Evolutionary conservation across 2,888 invertebrate genomes (phyloP), one percentile per base, ranked within the genome.

Genomic region (Mythimna loreyi): DNA sequence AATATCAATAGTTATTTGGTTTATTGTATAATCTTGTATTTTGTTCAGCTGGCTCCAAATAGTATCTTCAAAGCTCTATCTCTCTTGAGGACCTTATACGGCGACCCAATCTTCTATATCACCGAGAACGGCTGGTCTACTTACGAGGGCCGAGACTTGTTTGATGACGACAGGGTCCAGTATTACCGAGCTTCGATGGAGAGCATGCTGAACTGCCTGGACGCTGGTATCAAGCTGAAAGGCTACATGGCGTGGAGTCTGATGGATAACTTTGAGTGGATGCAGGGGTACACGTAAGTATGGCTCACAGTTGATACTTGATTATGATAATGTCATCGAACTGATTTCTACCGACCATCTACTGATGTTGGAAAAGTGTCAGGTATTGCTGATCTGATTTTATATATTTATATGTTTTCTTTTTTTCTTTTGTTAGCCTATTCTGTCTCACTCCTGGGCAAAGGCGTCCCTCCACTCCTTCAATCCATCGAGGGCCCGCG

Each of bases 211-310:
- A 89, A 94, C 47, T 90, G 93, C 0, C 77, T 96, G 3, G 92
- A 94, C 30, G 94, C 91, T 28, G 94, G 93, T 0, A 92, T 96
- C 16, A 89, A 94, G 43, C 88, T 96, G 0, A 89, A 86, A 58
- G 97, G 96, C 0, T 97, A 97, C 85, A 96, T 96, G 72, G 96
- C 96, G 1, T 97, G 97, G 97, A 96, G 96, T 67, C 87, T 97
- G 8, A 91, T 97, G 91, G 97, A 97, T 83, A 97, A 97, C 85
- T 97, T 97, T 78, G 97, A 97, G 86, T 97, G 97, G 97, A 89
- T 90, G 67, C 81, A 87, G 59, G 97, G 97, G 23, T 97, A 96
- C 81, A 89, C 87, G 94, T 96, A 87, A 95, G 96, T 90, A 59
- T n/a, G 21, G 16, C 40, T 40, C 6, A 40, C 36, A 36, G 36